These are phyloP conservation scores for Drosophila flavopinicola DNA, from an alignment of 2,888 invertebrate genomes.

Conservation along the genomic window DNA sequence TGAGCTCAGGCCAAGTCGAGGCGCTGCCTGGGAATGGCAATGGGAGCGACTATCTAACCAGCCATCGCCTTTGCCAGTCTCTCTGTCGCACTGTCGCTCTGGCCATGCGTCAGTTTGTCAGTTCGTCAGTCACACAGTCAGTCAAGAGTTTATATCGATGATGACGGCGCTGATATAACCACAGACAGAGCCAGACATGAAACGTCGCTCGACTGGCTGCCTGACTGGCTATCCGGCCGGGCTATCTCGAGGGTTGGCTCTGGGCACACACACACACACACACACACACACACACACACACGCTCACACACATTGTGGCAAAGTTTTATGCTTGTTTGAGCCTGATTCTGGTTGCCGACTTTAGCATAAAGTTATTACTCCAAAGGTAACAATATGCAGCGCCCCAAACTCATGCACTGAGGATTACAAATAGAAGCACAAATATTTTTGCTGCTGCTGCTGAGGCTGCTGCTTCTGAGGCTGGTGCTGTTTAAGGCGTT, in stretches of 20 bases:
- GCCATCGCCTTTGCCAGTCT: conserved; percentile 30
- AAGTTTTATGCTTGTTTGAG: conserved; percentile 68
- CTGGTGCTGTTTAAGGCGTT: conserved; percentile 40
- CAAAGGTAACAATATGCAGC: conserved; percentile 57
- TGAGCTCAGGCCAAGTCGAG: conserved; percentile 58
- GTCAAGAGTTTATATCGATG: conserved; percentile 76
- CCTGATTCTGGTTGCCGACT: conserved; percentile 59
- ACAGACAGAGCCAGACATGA: conserved; percentile 61
- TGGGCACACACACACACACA: conserved; percentile 24
- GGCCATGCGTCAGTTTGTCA: conserved; percentile 7
- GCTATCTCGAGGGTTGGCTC: conserved; percentile 53
- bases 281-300: conserved; percentile 14
- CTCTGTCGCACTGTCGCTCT: conserved; percentile 28
- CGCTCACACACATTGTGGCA: conserved; percentile 58
- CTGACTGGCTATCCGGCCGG: conserved; percentile 35
- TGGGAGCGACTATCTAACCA: conserved; percentile 63
- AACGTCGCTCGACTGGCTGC: conserved; percentile 46
- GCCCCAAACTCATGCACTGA: conserved; percentile 15
- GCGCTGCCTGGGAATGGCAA: conserved; percentile 41
- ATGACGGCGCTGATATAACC: conserved; percentile 76
- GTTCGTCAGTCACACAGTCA: conserved; percentile 39
- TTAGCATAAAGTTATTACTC: conserved; percentile 67
- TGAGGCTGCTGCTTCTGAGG: conserved; percentile 43
- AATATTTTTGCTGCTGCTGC: conserved; percentile 52
- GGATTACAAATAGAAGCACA: conserved; percentile 62